These are phyloP conservation scores for Jordanella pulchra DNA, from an alignment of 2,797 vertebrate genomes.

Conservation along the genomic window DNA sequence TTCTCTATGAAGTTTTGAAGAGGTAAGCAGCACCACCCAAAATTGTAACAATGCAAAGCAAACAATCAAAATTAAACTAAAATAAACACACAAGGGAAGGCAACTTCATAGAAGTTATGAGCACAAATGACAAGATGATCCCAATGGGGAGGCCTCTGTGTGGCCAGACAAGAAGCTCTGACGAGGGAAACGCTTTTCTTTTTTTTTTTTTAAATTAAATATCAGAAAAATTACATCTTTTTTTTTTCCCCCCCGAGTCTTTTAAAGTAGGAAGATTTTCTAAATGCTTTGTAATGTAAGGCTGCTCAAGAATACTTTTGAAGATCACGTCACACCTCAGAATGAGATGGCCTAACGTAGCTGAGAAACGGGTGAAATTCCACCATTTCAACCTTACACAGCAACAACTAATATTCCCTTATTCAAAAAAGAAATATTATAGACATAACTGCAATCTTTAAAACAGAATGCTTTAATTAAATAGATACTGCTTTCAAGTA, in stretches of 20 bases:
- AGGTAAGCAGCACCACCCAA: slow-evolving; percentile 49
- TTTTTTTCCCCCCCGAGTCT: slow-evolving; percentile 23
- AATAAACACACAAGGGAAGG: slow-evolving; percentile 74
- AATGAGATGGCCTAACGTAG: slow-evolving; percentile 28
- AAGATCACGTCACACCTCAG: slow-evolving; percentile 4
- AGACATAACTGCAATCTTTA: slow-evolving; percentile 76
- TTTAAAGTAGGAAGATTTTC: slow-evolving; percentile 17
- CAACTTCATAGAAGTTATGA: slow-evolving; percentile 99
- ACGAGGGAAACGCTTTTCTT: slow-evolving; percentile 61
- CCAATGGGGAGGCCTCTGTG: slow-evolving; percentile 82
- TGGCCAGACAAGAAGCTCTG: slow-evolving; percentile 68
- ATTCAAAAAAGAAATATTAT: slow-evolving; percentile 69
- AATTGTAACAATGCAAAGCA: slow-evolving; percentile 70
- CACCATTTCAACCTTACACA: slow-evolving; percentile 52
- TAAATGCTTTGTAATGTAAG: slow-evolving; percentile 4
- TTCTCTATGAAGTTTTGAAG: slow-evolving; percentile 26
- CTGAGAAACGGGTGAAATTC: slow-evolving; percentile 25
- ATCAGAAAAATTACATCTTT: slow-evolving; percentile 12
- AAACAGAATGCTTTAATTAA: slow-evolving; percentile 82
- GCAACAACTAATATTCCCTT: slow-evolving; percentile 68
- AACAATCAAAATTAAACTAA: slow-evolving; percentile 43
- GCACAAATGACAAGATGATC: slow-evolving; percentile 81
- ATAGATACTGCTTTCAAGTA: slow-evolving; percentile 77
- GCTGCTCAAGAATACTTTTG: slow-evolving; percentile 12
- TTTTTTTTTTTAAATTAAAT: slow-evolving; percentile 12